phyloP scores from a whole-genome alignment of 2,888 invertebrate species.

The Trachelus iudaicus region DNA sequence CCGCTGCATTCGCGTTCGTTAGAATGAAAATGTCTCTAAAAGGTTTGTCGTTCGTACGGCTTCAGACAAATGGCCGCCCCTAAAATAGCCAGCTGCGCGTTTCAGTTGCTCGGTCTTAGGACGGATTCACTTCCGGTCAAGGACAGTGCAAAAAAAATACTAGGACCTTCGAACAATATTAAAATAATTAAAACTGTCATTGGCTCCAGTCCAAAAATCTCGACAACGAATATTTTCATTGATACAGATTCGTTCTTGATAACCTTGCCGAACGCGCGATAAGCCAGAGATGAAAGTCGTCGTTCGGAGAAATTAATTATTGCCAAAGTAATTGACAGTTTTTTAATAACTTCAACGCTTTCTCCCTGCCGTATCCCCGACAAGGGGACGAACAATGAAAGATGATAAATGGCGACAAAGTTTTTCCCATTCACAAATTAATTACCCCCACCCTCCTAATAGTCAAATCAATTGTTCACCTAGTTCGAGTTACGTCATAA shows the following conservation, averaged over 20 bases:
- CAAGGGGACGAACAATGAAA: not conserved
- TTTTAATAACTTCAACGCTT: not conserved
- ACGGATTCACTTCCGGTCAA: conserved; percentile 30
- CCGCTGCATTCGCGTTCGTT: conserved; percentile 1
- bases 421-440: not conserved
- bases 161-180: not conserved
- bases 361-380: not conserved
- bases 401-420: not conserved
- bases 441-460: not conserved
- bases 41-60: conserved; percentile 41
- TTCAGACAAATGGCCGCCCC: conserved; percentile 37
- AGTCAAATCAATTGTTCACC: not conserved
- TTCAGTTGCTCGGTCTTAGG: not conserved
- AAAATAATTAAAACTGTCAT: not conserved
- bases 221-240: not conserved
- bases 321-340: not conserved
- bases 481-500: not conserved
- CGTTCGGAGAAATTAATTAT: not conserved
- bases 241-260: not conserved
- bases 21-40: conserved; percentile 22
- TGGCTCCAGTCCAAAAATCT: not conserved
- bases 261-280: not conserved
- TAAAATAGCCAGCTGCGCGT: not conserved
- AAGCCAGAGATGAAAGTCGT: not conserved
- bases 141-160: conserved; percentile 17